A percentile compares a stretch with the other conserved stretches of the same genome.
Conservation (phyloP, 37 sponge, comb jelly and placozoan species). For the Axinella damicornis region DNA sequence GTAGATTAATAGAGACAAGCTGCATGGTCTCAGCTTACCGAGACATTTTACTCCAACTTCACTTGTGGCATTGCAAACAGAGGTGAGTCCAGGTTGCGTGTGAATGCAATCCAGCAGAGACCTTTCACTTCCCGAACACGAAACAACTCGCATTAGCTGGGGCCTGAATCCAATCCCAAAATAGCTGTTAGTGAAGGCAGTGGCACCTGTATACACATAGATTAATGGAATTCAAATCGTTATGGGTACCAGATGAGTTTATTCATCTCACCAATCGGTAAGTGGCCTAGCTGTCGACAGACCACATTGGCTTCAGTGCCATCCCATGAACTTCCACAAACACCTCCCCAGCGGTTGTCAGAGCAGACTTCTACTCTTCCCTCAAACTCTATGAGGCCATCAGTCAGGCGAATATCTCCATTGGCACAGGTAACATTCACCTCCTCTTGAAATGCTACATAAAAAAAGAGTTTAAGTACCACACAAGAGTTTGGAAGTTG, state of each 20-base stretch:
- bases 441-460: no score
- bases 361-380: constrained; percentile 43
- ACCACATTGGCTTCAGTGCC: constrained; percentile 48
- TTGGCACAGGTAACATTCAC: background rate
- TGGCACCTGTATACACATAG: background rate
- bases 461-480: no score
- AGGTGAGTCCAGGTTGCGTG: background rate
- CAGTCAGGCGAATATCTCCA: constrained; percentile 31
- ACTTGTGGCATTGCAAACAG: background rate
- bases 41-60: constrained; percentile 4
- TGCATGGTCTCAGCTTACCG: background rate
- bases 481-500: no score
- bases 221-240: no score
- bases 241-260: no score
- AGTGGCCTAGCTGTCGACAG: constrained; percentile 30
- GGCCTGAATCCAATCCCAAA: constrained; percentile 9
- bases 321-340: constrained; percentile 45
- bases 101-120: background rate
- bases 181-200: background rate
- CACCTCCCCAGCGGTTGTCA: constrained; percentile 40
- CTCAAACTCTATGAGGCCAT: background rate
- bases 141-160: background rate
- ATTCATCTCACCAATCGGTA: no score
- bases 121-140: background rate
- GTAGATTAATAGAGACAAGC: no score